Conservation (phyloP, 2,797 vertebrate genomes). For the Peromyscus attwateri region DNA sequence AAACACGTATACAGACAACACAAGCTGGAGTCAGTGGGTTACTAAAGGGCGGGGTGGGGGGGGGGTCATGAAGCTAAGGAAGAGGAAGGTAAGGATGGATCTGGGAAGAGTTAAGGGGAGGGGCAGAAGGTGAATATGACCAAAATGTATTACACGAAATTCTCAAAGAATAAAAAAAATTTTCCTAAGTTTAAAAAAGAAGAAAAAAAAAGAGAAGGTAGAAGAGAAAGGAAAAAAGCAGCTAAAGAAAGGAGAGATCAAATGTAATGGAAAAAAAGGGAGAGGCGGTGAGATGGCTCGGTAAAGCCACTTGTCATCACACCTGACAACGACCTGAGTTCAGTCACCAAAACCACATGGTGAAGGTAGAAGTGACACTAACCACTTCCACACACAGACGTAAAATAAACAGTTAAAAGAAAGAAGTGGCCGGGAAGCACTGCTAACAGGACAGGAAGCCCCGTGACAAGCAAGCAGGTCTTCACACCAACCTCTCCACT, state of each 20-base stretch:
- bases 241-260: not conserved
- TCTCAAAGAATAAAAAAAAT: not conserved
- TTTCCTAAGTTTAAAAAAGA: not conserved
- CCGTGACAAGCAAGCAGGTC: not conserved
- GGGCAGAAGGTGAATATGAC: not conserved
- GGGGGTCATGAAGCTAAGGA: not conserved
- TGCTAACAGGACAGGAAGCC: no score
- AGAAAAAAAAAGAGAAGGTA: not conserved
- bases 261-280: not conserved
- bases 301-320: not conserved
- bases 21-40: not conserved
- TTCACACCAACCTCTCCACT: not conserved
- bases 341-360: not conserved
- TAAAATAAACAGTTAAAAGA: not conserved
- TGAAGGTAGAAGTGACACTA: not conserved
- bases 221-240: not conserved
- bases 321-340: not conserved
- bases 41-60: no score
- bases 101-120: not conserved
- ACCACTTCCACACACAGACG: not conserved
- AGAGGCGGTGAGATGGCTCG: not conserved
- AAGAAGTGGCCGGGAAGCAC: no score
- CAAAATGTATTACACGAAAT: no score
- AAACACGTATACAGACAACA: not conserved
- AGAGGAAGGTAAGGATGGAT: not conserved